phyloP scores from a whole-genome alignment of 1,140 invertebrate genomes.

The Asobara japonica region DNA sequence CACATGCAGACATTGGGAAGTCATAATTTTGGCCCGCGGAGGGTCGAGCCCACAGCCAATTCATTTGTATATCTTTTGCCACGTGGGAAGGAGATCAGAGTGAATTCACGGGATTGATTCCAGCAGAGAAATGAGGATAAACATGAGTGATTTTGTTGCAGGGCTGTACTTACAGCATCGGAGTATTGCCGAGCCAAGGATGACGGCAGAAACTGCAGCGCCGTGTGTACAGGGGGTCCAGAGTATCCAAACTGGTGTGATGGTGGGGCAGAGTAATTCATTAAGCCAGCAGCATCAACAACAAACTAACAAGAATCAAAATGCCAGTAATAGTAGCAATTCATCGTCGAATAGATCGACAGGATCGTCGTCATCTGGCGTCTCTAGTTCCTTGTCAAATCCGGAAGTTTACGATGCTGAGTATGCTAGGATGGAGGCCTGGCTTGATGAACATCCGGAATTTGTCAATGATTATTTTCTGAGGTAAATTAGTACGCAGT shows the following conservation, averaged over 20 bases:
- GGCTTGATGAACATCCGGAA: conserved; percentile 96
- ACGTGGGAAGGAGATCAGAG: not conserved
- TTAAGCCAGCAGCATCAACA: conserved; percentile 53
- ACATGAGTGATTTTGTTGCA: conserved; percentile 58
- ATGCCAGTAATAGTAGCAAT: not conserved
- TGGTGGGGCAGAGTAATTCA: conserved; percentile 58
- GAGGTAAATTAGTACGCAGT: conserved; percentile 70
- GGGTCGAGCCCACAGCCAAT: no score
- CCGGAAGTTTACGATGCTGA: conserved; percentile 79
- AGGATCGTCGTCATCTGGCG: conserved; percentile 20
- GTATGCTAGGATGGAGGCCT: conserved; percentile 87
- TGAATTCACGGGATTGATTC: not conserved
- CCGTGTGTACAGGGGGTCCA: conserved; percentile 65
- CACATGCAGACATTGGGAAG: no score
- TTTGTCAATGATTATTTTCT: conserved; percentile 96
- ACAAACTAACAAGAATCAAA: conserved; percentile 39
- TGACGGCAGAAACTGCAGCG: conserved; percentile 74
- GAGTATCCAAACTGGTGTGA: conserved; percentile 61
- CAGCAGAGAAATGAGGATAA: not conserved
- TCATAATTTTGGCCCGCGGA: no score
- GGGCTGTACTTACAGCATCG: conserved; percentile 76
- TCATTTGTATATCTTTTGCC: not conserved
- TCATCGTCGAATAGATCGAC: conserved; percentile 16
- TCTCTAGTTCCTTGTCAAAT: conserved; percentile 57
- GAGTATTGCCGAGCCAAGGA: conserved; percentile 80